A percentile compares a stretch with the other conserved stretches of the same genome.
phyloP scores from a whole-genome alignment of 2,113 vertebrate genomes.

The Lanius collurio region DNA sequence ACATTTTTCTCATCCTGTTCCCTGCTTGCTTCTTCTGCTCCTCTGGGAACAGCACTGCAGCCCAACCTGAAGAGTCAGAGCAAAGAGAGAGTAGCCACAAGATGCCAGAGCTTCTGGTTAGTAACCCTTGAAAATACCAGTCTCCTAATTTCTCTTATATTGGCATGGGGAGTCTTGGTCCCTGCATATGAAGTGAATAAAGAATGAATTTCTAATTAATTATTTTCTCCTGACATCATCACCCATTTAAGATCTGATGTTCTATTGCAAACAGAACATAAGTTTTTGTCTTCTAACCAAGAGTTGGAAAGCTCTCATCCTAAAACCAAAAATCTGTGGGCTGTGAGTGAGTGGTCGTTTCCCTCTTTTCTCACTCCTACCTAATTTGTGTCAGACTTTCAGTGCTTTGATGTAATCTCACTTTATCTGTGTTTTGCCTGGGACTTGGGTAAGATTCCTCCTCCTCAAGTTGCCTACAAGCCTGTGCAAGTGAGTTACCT shows the following conservation, averaged over 20 bases:
- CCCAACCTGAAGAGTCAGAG: neutral
- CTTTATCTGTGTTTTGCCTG: neutral
- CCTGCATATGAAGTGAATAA: neutral
- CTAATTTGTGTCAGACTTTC: neutral
- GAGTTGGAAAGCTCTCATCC: neutral
- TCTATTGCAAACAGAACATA: neutral
- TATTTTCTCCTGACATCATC: neutral
- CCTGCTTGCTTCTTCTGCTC: neutral
- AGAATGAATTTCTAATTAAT: neutral
- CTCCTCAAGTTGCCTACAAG: neutral
- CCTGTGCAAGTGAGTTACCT: neutral
- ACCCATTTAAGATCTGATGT: neutral
- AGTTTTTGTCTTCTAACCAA: neutral
- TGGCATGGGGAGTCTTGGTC: neutral
- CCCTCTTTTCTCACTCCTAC: neutral
- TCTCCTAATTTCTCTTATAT: neutral
- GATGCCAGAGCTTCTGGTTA: neutral
- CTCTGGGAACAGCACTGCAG: neutral
- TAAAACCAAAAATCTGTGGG: neutral
- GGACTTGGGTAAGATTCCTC: neutral
- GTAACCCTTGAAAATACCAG: neutral
- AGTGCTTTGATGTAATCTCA: neutral
- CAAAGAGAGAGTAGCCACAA: neutral
- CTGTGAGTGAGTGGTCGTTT: accelerated
- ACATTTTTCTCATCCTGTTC: neutral